Base-by-base conservation (phyloP, 1,140 invertebrate species). In the Meloidogyne floridensis region DNA sequence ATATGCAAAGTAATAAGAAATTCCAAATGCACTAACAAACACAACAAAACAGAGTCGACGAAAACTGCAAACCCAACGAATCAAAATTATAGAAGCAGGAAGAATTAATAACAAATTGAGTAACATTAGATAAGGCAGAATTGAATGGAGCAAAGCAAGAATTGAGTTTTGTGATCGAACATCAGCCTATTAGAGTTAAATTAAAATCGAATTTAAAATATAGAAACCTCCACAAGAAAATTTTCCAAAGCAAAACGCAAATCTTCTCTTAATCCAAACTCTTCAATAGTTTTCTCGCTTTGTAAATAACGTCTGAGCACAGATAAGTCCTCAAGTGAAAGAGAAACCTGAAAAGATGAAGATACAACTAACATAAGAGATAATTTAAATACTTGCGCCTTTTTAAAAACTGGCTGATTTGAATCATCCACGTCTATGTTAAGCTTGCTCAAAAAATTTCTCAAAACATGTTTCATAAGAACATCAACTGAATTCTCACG, bases 401-500 rank as follows among this genome's bases (percentile, higher is more conserved):
- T 73, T 18, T 75, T 78, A 75, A 83, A 82, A 47, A 85, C 51
- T 7, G 81, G 32, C 4, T 65, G 11, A 43, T 54, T n/a, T 13
- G 7, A 51, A 4, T 47, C 53, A 20, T 5, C 43, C 51, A 85
- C 8, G 70, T 85, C 56, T 8, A 85, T 71, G 53, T 85, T 72
- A 4, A 85, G 53, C 47, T 75, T 80, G 20, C 32, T 32, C 9
- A 85, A 53, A 56, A 85, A 86, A 13, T 79, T 10, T 7, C 84
- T 72, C 20, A 85, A 51, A 53, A 85, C 78, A 72, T 87, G 84
- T 20, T 85, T 85, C 85, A 85, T 47, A 0, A 85, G 74, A 43
- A 84, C 77, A 56, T 85, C 84, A 15, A 87, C 86, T 0, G 86
- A 84, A 77, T 81, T 87, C 15, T 72, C 81, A n/a, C 69, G n/a